Percentiles rank a stretch among this genome's conserved stretches.
Evolutionary conservation across 2,797 vertebrate genomes (phyloP).

Genomic region (Pipistrellus pygmaeus): DNA sequence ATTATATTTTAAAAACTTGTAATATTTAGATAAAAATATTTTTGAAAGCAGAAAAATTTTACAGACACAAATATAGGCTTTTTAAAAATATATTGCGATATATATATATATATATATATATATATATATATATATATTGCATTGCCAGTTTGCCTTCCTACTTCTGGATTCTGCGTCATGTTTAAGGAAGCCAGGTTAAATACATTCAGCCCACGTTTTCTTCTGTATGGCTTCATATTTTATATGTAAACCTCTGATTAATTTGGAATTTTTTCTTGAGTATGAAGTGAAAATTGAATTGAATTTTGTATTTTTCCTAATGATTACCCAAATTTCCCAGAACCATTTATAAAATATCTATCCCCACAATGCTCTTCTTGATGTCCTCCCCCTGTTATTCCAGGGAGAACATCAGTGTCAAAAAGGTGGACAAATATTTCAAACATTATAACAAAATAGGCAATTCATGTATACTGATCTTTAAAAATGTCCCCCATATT

Average conservation of each 20-base stretch:
- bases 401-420: not conserved
- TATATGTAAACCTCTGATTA: not conserved
- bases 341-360: not conserved
- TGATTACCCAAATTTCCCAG: not conserved
- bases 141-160: not conserved
- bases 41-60: too few relatives aligned
- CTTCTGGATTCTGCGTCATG: not conserved
- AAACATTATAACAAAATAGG: not conserved
- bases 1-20: too few relatives aligned
- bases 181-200: not conserved
- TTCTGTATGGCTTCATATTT: conserved; percentile 14
- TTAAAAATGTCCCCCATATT: not conserved
- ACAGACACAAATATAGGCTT: too few relatives aligned
- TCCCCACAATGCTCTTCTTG: not conserved
- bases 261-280: not conserved
- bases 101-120: too few relatives aligned
- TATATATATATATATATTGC: too few relatives aligned
- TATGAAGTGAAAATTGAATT: not conserved
- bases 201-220: not conserved
- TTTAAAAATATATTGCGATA: too few relatives aligned
- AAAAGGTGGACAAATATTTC: not conserved
- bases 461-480: not conserved
- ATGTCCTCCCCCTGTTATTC: not conserved
- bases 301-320: conserved; percentile 12
- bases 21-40: too few relatives aligned